These are phyloP conservation scores for Thamnophis sirtalis DNA, from an alignment of 2,113 vertebrate species.

Conservation along the genomic window DNA sequence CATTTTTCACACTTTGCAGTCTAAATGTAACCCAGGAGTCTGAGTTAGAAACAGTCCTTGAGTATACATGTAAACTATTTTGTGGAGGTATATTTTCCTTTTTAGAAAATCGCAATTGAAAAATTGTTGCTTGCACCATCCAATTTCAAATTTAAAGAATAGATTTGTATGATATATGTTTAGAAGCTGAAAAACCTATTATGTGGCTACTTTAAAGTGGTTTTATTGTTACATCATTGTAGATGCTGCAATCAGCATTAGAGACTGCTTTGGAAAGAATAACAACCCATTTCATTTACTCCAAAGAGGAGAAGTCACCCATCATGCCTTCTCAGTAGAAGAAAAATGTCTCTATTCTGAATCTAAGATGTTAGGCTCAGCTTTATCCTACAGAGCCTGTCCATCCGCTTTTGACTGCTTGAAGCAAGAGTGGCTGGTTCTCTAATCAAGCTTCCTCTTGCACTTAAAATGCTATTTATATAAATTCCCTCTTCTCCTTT, in stretches of 20 bases:
- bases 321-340: constrained; percentile 28
- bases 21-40: neutral
- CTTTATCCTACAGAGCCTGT: constrained; percentile 40
- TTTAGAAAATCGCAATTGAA: constrained; percentile 3
- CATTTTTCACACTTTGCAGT: neutral
- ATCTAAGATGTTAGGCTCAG: constrained; percentile 12
- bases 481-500: constrained; percentile 32
- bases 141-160: constrained; percentile 63
- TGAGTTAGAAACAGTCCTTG: neutral
- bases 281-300: constrained; percentile 23
- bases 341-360: constrained; percentile 46
- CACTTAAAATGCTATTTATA: constrained; percentile 44
- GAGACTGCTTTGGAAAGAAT: constrained; percentile 30
- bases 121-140: constrained; percentile 50
- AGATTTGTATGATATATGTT: constrained; percentile 63
- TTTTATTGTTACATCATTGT: constrained; percentile 24
- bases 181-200: constrained; percentile 19
- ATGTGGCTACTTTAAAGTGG: constrained; percentile 43
- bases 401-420: constrained; percentile 9
- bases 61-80: neutral
- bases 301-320: neutral
- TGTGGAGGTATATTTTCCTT: neutral
- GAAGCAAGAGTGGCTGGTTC: neutral
- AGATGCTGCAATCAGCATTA: constrained; percentile 24
- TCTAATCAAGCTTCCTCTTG: neutral